Percentiles rank a stretch among this genome's conserved stretches.
Evolutionary conservation across 2,113 vertebrate genomes (phyloP).

Genomic region (Uropsilus gracilis): DNA sequence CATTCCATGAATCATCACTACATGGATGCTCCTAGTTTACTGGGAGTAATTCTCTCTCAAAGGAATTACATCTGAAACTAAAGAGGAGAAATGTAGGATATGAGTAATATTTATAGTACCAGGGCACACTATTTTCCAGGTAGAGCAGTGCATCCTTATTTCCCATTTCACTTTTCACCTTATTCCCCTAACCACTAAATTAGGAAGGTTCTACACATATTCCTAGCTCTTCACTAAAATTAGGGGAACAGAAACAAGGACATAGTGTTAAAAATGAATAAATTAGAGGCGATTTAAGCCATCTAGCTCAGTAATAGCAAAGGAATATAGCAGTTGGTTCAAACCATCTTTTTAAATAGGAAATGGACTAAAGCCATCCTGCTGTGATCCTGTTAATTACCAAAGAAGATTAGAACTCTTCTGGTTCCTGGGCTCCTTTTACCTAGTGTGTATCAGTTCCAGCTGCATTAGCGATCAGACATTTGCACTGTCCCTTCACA

Average conservation of each 20-base stretch:
- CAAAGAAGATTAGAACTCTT: constrained; percentile 83
- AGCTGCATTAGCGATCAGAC: constrained; percentile 83
- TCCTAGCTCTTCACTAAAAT: constrained; percentile 72
- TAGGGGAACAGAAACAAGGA: constrained; percentile 80
- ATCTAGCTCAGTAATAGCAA: constrained; percentile 37
- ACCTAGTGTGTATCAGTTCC: constrained; percentile 67
- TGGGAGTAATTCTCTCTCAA: constrained; percentile 72
- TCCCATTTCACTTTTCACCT: neutral
- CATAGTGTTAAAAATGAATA: constrained; percentile 77
- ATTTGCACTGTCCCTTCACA: constrained; percentile 81
- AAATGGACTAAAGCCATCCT: constrained; percentile 78
- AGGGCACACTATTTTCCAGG: constrained; percentile 15
- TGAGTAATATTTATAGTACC: constrained; percentile 22
- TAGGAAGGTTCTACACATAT: constrained; percentile 58
- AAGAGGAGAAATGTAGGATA: constrained; percentile 24
- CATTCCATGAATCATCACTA: constrained; percentile 69
- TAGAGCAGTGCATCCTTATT: neutral
- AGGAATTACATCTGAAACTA: constrained; percentile 56
- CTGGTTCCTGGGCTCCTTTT: constrained; percentile 78
- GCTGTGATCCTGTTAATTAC: constrained; percentile 83
- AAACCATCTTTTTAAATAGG: constrained; percentile 75
- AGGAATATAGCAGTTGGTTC: constrained; percentile 68
- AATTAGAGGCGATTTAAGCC: constrained; percentile 69
- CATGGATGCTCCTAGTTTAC: constrained; percentile 72
- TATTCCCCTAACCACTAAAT: neutral